Evolutionary conservation across 2,113 vertebrate genomes (phyloP), one percentile per base, ranked within the genome.

Genomic region (Ploceus nigricollis): DNA sequence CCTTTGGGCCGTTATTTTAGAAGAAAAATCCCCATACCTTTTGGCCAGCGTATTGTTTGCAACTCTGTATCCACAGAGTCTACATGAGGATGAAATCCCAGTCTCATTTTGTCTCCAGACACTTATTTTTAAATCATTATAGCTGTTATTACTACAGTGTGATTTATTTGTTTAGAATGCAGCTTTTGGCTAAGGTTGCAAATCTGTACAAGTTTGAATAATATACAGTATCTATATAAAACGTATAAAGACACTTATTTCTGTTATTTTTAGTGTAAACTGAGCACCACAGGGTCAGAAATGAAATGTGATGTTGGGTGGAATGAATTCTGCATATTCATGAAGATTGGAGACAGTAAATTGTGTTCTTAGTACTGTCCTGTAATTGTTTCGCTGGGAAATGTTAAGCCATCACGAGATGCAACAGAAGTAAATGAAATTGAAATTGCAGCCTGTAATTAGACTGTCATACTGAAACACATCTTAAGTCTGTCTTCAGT

Each of bases 401-500:
- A 82, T 82, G 76, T 93, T 90, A 81, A 86, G 31, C 45, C 60
- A 53, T 92, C 93, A 64, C 8, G 47, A 87, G 93, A 87, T 78
- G 82, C 72, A 87, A 72, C 65, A 93, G 69, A 89, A 95, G 72
- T 87, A 93, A 96, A 93, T 83, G 80, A 93, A 96, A 93, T 89
- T 93, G 93, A 92, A 97, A 89, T 92, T 92, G 86, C 83, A 81
- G 77, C 48, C 77, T 84, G 85, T 96, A 95, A 95, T 97, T 96
- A 96, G 82, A 75, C 51, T 96, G 96, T 82, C 92, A 87, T 92
- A 76, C 40, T 87, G 82, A 69, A 96, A 93, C 9, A 23, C 65
- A 79, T 96, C 90, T 94, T 75, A 81, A 69, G 63, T 95, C 85
- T 92, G 56, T 93, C 80, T 95, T 94, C 80, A 82, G 8, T 50